Evolutionary conservation across 2,888 invertebrate genomes (phyloP), one percentile per base, ranked within the genome.

Genomic region (Philopedon plagiatum): DNA sequence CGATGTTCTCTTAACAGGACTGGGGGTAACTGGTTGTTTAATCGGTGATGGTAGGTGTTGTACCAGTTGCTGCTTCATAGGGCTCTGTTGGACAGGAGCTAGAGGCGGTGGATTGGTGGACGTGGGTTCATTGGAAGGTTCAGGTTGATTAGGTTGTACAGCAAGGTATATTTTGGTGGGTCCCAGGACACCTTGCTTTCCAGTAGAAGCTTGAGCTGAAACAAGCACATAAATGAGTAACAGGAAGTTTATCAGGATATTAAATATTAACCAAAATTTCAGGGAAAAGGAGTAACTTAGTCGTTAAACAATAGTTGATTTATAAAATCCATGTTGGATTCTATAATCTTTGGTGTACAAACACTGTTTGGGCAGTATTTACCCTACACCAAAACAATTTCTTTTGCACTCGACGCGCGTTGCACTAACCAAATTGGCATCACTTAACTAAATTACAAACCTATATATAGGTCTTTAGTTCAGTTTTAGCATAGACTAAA

Each of bases 141-240:
- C 83, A 60, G 82, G 78, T 71, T 86, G 84, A 60, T 90, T 86
- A n/a, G 95, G 94, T 82, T 94, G 94, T 63, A 95, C 94, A 0
- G 94, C 94, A 71, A 95, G 86, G 82, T 94, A 95, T 82, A 95
- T 94, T 86, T 94, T 95, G 8, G 94, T 93, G 8, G 95, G 95
- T 2, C 94, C 95, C 74, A 95, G 85, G 78, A 94, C 93, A 44
- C 94, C 94, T 83, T 94, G 93, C 83, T 94, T 94, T 41, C 94
- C 95, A 15, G 93, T 93, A 3, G 93, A 91, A 78, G 94, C 94
- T 92, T 95, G 95, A 23, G 94, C 94, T 93, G 86, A 66, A 85
- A 86, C 65, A 65, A 62, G 21, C 13, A 66, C 26, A 60, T n/a
- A 23, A 11, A 44, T 62, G 15, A 21, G 21, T 19, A 54, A n/a